phyloP scores from a whole-genome alignment of 2,797 vertebrate species.

The Scarus forsteni region DNA sequence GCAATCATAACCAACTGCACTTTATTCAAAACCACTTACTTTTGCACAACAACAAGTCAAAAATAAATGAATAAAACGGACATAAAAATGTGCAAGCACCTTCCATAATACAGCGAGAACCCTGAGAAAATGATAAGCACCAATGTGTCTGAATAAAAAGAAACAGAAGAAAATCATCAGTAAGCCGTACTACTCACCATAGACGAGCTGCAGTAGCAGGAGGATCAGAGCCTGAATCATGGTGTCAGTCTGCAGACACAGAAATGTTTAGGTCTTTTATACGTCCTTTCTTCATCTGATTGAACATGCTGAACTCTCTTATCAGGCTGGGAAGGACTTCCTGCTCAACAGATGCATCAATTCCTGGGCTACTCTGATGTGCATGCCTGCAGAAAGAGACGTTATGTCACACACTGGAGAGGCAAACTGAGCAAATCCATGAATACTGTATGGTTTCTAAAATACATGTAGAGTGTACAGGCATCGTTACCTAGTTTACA shows the following conservation, averaged over 20 bases:
- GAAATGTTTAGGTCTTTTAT: slow-evolving; percentile 55
- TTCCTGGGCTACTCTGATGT: not conserved
- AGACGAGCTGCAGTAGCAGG: slow-evolving; percentile 70
- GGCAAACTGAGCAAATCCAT: not conserved
- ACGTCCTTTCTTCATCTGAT: slow-evolving; percentile 26
- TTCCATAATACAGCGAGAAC: too few relatives aligned
- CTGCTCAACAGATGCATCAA: slow-evolving; percentile 62
- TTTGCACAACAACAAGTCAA: too few relatives aligned
- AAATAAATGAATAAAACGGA: too few relatives aligned
- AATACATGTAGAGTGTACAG: not conserved
- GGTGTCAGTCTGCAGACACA: slow-evolving; percentile 21
- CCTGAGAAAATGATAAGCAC: too few relatives aligned
- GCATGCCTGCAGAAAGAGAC: not conserved
- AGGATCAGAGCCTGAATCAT: slow-evolving; percentile 60
- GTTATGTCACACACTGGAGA: slow-evolving; percentile 3
- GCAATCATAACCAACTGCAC: too few relatives aligned
- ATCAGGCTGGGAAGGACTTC: slow-evolving; percentile 76
- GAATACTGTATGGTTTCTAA: not conserved
- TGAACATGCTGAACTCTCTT: slow-evolving; percentile 38
- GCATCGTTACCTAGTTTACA: not conserved
- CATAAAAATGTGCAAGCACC: too few relatives aligned
- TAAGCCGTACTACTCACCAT: slow-evolving; percentile 53
- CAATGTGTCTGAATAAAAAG: too few relatives aligned
- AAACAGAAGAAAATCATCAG: too few relatives aligned
- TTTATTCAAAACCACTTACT: too few relatives aligned